A percentile compares a stretch with the other conserved stretches of the same genome.
Conservation (phyloP, 2,888 invertebrate species). For the Chouioia cunea region DNA sequence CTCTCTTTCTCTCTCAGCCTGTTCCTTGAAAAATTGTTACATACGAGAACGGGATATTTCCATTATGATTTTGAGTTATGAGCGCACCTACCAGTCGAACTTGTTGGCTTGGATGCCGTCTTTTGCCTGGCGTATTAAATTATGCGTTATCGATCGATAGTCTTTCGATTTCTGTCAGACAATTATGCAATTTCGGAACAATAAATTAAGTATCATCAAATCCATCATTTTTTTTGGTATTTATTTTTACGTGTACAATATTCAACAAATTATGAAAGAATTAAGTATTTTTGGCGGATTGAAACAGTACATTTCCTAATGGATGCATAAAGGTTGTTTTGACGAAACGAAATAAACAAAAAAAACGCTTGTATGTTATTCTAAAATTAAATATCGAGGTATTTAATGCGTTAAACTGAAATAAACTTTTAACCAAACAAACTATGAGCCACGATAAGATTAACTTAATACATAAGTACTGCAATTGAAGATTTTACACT, state of each 20-base stretch:
- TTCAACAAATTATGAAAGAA: too few species aligned
- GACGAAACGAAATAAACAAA: too few species aligned
- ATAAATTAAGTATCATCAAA: too few species aligned
- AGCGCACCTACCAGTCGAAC: slow-evolving; percentile 1
- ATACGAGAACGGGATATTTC: slow-evolving; percentile 15
- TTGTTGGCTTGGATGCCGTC: slow-evolving; percentile 24
- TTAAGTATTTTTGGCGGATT: too few species aligned
- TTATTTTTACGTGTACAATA: too few species aligned
- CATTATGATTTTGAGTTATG: slow-evolving; percentile 14
- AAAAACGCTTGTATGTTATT: too few species aligned
- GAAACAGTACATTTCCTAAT: too few species aligned
- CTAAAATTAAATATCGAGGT: slow-evolving; percentile 7
- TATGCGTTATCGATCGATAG: slow-evolving; percentile 1
- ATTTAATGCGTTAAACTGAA: slow-evolving; percentile 5
- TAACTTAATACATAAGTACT: not conserved
- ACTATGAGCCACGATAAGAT: slow-evolving; percentile 6
- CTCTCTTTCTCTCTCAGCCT: not conserved
- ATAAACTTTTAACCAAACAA: slow-evolving; percentile 9
- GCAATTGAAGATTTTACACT: not conserved
- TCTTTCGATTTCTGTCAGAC: not conserved
- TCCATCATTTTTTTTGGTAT: too few species aligned
- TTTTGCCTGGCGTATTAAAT: not conserved
- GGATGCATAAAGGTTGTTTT: too few species aligned
- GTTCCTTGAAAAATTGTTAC: slow-evolving; percentile 38
- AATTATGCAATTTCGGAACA: too few species aligned